Base-by-base conservation (phyloP, 2,888 invertebrate genomes). In the Dioctria linearis region DNA sequence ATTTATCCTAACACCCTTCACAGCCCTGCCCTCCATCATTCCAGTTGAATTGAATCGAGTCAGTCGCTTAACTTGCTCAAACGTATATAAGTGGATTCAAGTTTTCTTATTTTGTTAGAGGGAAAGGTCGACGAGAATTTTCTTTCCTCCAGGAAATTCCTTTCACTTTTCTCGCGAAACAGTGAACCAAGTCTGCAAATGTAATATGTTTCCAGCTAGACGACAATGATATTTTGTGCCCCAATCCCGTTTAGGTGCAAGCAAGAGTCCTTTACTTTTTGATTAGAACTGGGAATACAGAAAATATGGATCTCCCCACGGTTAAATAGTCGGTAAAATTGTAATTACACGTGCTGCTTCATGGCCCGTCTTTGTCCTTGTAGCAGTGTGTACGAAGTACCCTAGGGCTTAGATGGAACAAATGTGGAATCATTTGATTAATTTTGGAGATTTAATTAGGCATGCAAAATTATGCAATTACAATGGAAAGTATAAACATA, bases 281-380 rank as follows among this genome's bases (percentile, higher is more conserved):
- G 73, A 73, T 73, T 73, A 73, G 57, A 73, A 73, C 40, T 73
- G 73, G 73, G 73, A 73, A 73, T 73, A 73, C 57, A 9, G 57
- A 73, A 54, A 73, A 59, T 73, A 59, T 73, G 39, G 73, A 39
- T 39, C 57, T 57, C 73, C 59, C 73, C 39, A 71, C 46, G 67
- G 67, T 67, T 67, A 67, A 67, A 67, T 67, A 46, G 67, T 43
- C 67, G 67, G 67, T 67, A 46, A 67, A 67, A 67, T 67, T 67
- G 67, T 67, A 67, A 67, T 67, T 67, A 67, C 49, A 67, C 25
- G 67, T 67, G 49, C 67, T 67, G 37, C 4, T 43, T 51, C 51
- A 51, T 9, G 51, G 51, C 6, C 8, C 11, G 11, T 9, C 6
- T 51, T 51, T 51, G 51, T 2, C 8, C 2, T 6, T 25, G 51